A percentile compares a stretch with the other conserved stretches of the same genome.
Evolutionary conservation across 2,797 vertebrate genomes (phyloP).

Genomic region (Alectoris magna): DNA sequence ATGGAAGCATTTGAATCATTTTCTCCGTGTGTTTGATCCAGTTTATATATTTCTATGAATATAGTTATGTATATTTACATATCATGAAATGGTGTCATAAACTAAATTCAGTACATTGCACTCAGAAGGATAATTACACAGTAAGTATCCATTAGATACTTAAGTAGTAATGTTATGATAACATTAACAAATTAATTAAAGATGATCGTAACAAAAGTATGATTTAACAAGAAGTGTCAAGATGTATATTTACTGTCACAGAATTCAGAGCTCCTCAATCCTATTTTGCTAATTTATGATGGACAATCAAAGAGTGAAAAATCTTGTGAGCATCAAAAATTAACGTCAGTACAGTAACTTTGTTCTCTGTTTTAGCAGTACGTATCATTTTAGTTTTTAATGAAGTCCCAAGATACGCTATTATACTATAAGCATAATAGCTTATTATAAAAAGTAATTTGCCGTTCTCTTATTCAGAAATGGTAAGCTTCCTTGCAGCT

Average conservation of each 20-base stretch:
- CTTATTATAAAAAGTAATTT: background rate
- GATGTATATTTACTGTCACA: background rate
- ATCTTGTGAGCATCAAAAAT: background rate
- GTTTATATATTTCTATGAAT: background rate
- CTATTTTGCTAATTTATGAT: background rate
- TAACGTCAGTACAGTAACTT: background rate
- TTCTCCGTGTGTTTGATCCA: background rate
- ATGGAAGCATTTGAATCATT: background rate
- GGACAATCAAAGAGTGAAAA: background rate
- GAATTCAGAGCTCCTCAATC: background rate
- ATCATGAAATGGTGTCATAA: background rate
- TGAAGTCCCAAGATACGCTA: fast-evolving
- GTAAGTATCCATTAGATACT: background rate
- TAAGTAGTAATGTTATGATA: background rate
- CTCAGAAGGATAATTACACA: background rate
- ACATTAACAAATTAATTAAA: conserved; percentile 14
- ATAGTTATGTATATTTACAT: background rate
- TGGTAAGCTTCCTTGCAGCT: background rate
- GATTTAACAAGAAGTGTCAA: background rate
- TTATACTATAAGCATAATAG: background rate
- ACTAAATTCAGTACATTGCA: background rate
- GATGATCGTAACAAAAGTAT: conserved; percentile 20
- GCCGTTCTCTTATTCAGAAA: background rate
- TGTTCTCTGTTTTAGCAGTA: background rate
- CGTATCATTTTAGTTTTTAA: background rate